These are phyloP conservation scores for Rhinatrema bivittatum DNA, from an alignment of 2,797 vertebrate species.

Conservation along the genomic window DNA sequence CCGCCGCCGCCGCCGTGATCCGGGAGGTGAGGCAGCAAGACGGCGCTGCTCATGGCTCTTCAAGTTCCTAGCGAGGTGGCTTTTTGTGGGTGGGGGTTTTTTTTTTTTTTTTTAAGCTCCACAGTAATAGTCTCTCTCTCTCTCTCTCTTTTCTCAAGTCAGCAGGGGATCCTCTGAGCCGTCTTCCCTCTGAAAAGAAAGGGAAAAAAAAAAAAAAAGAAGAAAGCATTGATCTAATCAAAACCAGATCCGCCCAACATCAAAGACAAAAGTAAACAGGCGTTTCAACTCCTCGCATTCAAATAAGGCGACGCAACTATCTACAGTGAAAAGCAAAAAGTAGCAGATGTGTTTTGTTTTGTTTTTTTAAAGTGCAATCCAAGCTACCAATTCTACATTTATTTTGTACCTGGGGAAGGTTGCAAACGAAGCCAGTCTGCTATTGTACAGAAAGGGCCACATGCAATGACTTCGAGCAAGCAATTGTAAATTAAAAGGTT, in stretches of 20 bases:
- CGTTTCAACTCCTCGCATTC: slow-evolving; percentile 64
- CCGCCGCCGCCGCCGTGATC: slow-evolving; percentile 83
- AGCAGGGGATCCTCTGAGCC: slow-evolving; percentile 79
- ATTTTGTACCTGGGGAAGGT: no score
- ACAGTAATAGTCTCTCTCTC: slow-evolving; percentile 70
- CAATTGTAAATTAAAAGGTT: no score
- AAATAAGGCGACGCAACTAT: slow-evolving; percentile 48
- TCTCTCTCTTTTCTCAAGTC: slow-evolving; percentile 79
- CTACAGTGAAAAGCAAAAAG: slow-evolving; percentile 48
- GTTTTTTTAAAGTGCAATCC: slow-evolving; percentile 44
- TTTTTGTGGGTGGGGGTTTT: slow-evolving; percentile 38
- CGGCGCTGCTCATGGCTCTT: slow-evolving; percentile 80
- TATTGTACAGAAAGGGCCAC: not conserved
- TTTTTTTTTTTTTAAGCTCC: slow-evolving; percentile 40
- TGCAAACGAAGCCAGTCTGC: no score
- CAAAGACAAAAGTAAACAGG: slow-evolving; percentile 84
- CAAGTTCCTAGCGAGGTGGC: no score
- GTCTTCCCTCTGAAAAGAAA: slow-evolving; percentile 74
- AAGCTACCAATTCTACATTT: slow-evolving; percentile 38
- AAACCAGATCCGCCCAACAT: slow-evolving; percentile 88
- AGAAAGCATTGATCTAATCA: slow-evolving; percentile 90
- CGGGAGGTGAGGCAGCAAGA: slow-evolving; percentile 62
- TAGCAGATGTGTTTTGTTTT: slow-evolving; percentile 28
- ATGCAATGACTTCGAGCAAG: not conserved
- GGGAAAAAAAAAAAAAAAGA: slow-evolving; percentile 29